Evolutionary conservation across 2,888 invertebrate species (phyloP), one percentile per base, ranked within the genome.

Genomic region (Himalopsyche anomala): DNA sequence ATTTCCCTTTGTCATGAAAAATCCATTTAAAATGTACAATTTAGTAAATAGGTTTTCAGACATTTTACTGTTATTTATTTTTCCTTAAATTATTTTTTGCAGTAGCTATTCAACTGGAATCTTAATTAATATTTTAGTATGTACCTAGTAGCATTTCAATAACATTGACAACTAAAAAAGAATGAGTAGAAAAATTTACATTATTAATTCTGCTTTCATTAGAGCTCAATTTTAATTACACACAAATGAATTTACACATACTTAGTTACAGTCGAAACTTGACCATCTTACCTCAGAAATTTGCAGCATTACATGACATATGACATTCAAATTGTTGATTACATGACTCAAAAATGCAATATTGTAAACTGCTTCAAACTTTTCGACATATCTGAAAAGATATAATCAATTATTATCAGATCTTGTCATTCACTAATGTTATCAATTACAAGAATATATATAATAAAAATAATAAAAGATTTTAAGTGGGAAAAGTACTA

Each of bases 251-350:
- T 28, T 28, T 28, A 0, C 28, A 28, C 28, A 28, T 28, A n/a
- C n/a, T n/a, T n/a, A 28, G 28, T 28, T 28, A 28, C 28, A 28
- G 28, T 28, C 28, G 6, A 19, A 62, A 19, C 9, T 11, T 15
- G 1, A 0, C 19, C 9, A 62, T n/a, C 80, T 84, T 85, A 87
- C 88, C 74, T 87, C 88, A 8, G 85, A 81, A 80, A 88, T 86
- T 84, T 88, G 87, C 9, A 88, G 85, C 88, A 88, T 88, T 4
- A 88, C 85, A 55, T 86, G 85, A 54, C 88, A 88, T 38, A 87
- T 86, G n/a, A 87, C 84, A 80, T 83, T 87, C 62, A 88, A 79
- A 80, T 88, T 88, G 69, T 88, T 88, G 40, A 87, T 40, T 9
- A 87, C 85, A 69, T 88, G 86, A 8, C 36, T 54, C 19, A 88